Base-by-base conservation (phyloP, 2,888 invertebrate species). In the Cheiracanthium punctorium region DNA sequence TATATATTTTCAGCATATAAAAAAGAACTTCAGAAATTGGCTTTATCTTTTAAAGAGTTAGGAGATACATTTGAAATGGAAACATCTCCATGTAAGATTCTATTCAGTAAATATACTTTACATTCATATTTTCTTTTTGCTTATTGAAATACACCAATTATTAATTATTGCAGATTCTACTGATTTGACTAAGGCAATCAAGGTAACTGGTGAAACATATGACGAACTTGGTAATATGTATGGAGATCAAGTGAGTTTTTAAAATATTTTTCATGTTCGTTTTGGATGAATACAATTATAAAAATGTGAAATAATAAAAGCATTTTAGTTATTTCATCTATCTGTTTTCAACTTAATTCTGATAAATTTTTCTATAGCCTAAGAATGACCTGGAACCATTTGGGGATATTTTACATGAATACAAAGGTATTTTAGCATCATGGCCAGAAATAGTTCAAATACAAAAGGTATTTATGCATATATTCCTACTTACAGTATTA, bases 371-470 rank as follows among this genome's bases (percentile, higher is more conserved):
- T 20, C 67, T 85, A 64, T 77, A 91, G 91, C 95, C 96, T 0
- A 96, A 95, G 91, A 86, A 88, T 67, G 91, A 91, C 82, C 90
- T 91, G 32, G 89, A 88, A 43, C 90, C 89, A 20, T 93, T 98
- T 32, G 94, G 95, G 64, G 98, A 99, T 92, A 95, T 96, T 90
- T 93, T 99, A 89, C 97, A 97, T 91, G 95, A 98, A 90, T 98
- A 98, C 93, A 96, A 97, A 92, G 98, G 99, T 74, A 95, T 98
- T 79, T 94, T 98, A 14, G 94, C 95, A 82, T 95, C 95, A 87
- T 97, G 97, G 91, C 98, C 99, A 0, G 98, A 98, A 90, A 96
- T 96, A 75, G 93, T 98, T 80, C 94, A 94, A 72, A 95, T 97
- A 89, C 97, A 98, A 91, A 97, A 96, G 93, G 96, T 94, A 89